Conservation (phyloP, 2,113 vertebrate species). For the Scortum barcoo region DNA sequence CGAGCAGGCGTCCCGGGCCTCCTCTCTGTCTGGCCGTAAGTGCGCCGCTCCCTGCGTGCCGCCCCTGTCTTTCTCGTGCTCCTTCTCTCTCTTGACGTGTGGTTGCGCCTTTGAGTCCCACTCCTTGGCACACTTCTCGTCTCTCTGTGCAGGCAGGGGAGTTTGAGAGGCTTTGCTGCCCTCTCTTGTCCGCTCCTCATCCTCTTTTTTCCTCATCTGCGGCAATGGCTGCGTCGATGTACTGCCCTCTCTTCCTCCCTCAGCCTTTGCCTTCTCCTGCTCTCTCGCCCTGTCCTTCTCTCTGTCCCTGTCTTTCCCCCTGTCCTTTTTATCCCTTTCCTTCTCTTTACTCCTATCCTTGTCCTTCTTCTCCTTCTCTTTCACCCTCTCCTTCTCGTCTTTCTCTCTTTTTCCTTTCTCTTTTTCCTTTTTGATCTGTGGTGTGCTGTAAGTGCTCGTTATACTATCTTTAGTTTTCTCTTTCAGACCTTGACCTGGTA, state of each 20-base stretch:
- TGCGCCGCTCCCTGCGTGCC: constrained; percentile 32
- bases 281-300: constrained; percentile 67
- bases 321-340: constrained; percentile 68
- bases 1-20: constrained; percentile 53
- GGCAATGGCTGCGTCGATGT: background rate
- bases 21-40: constrained; percentile 62
- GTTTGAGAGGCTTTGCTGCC: constrained; percentile 54
- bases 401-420: constrained; percentile 65
- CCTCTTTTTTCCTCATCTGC: constrained; percentile 72
- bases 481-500: constrained; percentile 58
- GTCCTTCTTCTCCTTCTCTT: constrained; percentile 68
- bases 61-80: constrained; percentile 66
- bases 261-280: constrained; percentile 55
- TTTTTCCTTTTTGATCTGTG: constrained; percentile 73
- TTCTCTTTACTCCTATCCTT: constrained; percentile 70
- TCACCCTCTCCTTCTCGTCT: constrained; percentile 61
- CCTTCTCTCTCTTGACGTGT: constrained; percentile 74
- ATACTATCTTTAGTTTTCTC: constrained; percentile 72
- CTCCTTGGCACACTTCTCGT: constrained; percentile 72
- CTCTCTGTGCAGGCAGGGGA: constrained; percentile 44
- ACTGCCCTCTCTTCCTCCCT: constrained; percentile 49
- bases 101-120: constrained; percentile 63
- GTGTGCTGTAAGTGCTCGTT: constrained; percentile 40
- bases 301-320: constrained; percentile 64
- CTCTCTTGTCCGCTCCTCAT: constrained; percentile 70